These are phyloP conservation scores for Serinus canaria DNA, from an alignment of 2,113 vertebrate genomes.

Conservation along the genomic window DNA sequence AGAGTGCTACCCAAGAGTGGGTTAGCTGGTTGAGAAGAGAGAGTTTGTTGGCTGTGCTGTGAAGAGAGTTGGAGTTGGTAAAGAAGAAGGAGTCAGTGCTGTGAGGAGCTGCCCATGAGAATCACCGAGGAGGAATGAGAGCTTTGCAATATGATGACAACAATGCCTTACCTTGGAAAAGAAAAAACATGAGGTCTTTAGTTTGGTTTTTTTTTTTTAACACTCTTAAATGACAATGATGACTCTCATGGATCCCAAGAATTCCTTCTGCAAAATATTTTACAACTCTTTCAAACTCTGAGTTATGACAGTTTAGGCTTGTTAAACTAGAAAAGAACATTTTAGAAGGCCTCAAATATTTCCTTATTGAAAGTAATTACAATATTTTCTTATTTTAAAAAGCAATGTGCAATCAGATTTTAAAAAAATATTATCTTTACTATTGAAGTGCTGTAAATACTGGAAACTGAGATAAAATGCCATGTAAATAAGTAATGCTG, in stretches of 20 bases:
- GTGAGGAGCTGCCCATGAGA: no score
- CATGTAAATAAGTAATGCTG: background rate
- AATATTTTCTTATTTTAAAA: background rate
- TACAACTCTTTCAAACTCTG: background rate
- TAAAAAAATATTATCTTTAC: background rate
- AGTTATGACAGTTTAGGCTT: background rate
- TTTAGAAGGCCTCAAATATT: background rate
- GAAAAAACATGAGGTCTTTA: fast-evolving
- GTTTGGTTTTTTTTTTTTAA: background rate
- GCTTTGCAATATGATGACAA: no score
- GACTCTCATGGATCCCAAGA: background rate
- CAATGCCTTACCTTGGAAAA: background rate
- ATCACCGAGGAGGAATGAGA: no score
- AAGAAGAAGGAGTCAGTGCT: no score
- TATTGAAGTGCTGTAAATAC: background rate
- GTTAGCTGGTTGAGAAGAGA: no score
- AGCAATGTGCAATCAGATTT: background rate
- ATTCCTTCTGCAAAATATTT: background rate
- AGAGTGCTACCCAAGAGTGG: no score
- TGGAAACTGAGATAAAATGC: background rate
- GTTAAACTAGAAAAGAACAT: background rate
- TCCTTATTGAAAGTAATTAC: background rate
- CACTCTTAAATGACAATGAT: background rate
- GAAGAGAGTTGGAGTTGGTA: no score
- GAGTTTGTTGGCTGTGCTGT: no score